Conservation (phyloP, 2,113 vertebrate genomes). For the Bubo blakistoni region DNA sequence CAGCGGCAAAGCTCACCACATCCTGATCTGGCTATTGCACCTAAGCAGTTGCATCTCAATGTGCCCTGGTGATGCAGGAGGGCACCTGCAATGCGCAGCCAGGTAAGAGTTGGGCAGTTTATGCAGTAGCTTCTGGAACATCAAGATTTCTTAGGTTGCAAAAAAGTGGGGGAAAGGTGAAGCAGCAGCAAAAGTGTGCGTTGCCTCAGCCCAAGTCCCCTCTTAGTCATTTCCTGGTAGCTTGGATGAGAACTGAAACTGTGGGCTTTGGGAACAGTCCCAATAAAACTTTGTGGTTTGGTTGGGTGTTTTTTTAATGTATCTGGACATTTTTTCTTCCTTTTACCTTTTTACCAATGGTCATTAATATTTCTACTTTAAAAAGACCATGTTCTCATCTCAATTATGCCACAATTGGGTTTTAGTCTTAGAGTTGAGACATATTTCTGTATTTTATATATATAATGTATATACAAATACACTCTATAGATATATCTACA, state of each 20-base stretch:
- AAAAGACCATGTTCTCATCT: not conserved
- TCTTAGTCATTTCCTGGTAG: not conserved
- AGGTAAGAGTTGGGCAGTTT: not conserved
- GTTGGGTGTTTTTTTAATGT: not conserved
- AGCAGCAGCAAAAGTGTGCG: not conserved
- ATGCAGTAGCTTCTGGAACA: not conserved
- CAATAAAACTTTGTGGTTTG: not conserved
- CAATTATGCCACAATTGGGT: not conserved
- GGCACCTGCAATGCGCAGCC: not conserved
- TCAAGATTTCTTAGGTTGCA: not conserved
- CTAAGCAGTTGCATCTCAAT: rapidly evolving
- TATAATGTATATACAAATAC: not conserved
- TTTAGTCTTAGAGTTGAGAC: not conserved
- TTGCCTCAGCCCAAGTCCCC: not conserved
- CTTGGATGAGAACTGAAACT: not conserved
- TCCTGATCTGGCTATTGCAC: not conserved
- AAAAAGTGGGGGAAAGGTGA: not conserved
- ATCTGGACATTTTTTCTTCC: not conserved
- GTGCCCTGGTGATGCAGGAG: not conserved
- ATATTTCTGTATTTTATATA: not conserved
- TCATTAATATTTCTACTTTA: not conserved
- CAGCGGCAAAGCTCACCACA: rapidly evolving
- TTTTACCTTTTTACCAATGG: not conserved
- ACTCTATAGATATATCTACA: not conserved
- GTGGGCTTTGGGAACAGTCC: not conserved